Evolutionary conservation across 2,797 vertebrate genomes (phyloP), one percentile per base, ranked within the genome.

Genomic region (Micropoecilia bifurca): DNA sequence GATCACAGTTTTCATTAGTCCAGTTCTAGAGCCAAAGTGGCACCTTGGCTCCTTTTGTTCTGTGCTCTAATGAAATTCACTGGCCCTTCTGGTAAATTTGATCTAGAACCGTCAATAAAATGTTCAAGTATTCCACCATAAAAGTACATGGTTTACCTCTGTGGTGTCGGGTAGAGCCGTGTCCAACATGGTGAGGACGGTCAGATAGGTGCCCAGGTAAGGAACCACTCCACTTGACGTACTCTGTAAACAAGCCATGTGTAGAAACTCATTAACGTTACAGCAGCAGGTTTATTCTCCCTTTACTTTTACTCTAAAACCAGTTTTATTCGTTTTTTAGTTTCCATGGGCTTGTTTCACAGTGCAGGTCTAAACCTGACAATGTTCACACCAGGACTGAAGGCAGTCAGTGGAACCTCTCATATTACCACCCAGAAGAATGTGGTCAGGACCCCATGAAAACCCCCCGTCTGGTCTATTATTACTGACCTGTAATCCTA

Each of bases 121-220:
- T 28, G 10, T 13, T 57, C 53, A 57, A 57, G n/a, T 57, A 13
- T 4, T 28, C 53, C 25, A 61, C 13, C 5, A 14, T 13, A 61
- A 16, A 61, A 2, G 2, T 16, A 2, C 55, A 28, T 10, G 1
- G 3, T 41, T 28, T 88, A 98, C 97, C 97, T 97, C 93, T 79
- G 97, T 78, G 1, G 89, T 93, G 92, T 98, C 97, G 0, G 96
- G 96, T 75, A 97, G 94, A 13, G 97, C 97, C 0, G 97, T 97
- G 93, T 98, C 97, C 94, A 98, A 88, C 97, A 98, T 98, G 78
- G 97, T 96, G 84, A 98, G 95, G 71, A 97, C 94, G 0, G 96
- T 97, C 83, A 98, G 95, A 43, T 97, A 98, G 2, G 97, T 97
- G 71, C 97, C 97, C 45, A 98, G 95, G 90, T 98, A 98, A 3